A percentile compares a stretch with the other conserved stretches of the same genome.
These are phyloP conservation scores for Noturus placidus DNA, from an alignment of 2,113 vertebrate genomes.

Conservation along the genomic window DNA sequence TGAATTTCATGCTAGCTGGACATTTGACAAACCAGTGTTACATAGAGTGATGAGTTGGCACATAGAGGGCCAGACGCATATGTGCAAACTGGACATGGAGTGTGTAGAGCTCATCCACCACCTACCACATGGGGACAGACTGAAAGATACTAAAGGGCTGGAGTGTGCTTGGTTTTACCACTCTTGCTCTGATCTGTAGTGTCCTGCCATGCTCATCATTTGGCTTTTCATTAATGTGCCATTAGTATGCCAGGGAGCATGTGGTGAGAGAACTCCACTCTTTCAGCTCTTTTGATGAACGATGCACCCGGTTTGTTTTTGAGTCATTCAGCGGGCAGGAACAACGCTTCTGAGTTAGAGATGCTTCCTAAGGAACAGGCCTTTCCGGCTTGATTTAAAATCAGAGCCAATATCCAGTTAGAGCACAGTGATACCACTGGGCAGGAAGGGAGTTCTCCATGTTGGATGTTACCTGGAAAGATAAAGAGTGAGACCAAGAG, in stretches of 20 bases:
- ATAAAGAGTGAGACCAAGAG: not conserved
- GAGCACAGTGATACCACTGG: constrained; percentile 40
- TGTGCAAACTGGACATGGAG: constrained; percentile 27
- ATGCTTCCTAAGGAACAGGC: constrained; percentile 49
- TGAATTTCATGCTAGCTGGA: constrained; percentile 35
- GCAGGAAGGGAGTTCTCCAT: constrained; percentile 37
- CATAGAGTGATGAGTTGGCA: constrained; percentile 21
- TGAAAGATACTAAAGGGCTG: constrained; percentile 31
- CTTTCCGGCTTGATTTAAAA: constrained; percentile 49
- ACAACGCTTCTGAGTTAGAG: constrained; percentile 37
- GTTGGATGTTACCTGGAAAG: constrained; percentile 13
- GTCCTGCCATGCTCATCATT: constrained; percentile 26
- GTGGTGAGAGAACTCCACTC: constrained; percentile 6
- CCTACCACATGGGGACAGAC: constrained; percentile 37
- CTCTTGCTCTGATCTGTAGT: not conserved
- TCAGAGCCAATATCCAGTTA: constrained; percentile 44
- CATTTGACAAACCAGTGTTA: constrained; percentile 25
- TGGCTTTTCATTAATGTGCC: constrained; percentile 28
- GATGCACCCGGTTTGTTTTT: constrained; percentile 11
- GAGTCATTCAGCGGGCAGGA: constrained; percentile 42
- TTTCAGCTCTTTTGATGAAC: constrained; percentile 36
- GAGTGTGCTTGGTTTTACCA: constrained; percentile 34
- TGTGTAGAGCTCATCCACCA: constrained; percentile 33
- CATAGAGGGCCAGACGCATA: constrained; percentile 43
- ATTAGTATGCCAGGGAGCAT: constrained; percentile 51